These are phyloP conservation scores for Scopus umbretta DNA, from an alignment of 2,113 vertebrate genomes.

Conservation along the genomic window DNA sequence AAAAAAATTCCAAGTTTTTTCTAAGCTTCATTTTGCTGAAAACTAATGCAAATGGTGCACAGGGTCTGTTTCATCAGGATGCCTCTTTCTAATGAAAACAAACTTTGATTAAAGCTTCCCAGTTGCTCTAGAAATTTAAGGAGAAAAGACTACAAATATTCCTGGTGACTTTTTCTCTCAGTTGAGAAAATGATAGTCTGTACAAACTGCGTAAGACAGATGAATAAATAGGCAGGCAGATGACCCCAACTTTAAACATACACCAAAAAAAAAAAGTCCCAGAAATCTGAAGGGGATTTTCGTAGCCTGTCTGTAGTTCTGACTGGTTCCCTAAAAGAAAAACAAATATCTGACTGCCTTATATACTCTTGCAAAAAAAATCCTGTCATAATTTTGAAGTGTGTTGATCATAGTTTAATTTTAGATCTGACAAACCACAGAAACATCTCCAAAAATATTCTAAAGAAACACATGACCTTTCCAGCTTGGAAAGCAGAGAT, in stretches of 20 bases:
- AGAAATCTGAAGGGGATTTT: not conserved
- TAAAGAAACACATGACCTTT: constrained; percentile 30
- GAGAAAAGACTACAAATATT: not conserved
- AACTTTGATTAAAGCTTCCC: not conserved
- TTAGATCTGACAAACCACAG: constrained; percentile 45
- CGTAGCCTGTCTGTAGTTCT: not conserved
- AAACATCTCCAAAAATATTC: constrained; percentile 48
- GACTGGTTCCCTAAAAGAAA: not conserved
- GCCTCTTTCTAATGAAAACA: not conserved
- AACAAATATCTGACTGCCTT: not conserved
- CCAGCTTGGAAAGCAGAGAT: not conserved
- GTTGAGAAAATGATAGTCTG: not conserved
- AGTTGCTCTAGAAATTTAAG: not conserved
- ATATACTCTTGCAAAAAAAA: not conserved
- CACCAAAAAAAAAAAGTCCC: not conserved
- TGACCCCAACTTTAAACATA: not conserved
- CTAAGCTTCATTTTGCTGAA: not conserved
- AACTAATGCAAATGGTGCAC: not conserved
- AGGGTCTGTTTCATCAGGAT: not conserved
- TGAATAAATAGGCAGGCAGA: not conserved
- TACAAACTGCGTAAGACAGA: not conserved
- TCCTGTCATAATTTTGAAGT: not conserved
- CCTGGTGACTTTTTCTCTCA: not conserved
- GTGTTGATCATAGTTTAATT: constrained; percentile 34
- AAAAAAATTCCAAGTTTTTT: not conserved